Evolutionary conservation across 2,797 vertebrate genomes (phyloP).

Genomic region (Odontamblyopus rebecca): DNA sequence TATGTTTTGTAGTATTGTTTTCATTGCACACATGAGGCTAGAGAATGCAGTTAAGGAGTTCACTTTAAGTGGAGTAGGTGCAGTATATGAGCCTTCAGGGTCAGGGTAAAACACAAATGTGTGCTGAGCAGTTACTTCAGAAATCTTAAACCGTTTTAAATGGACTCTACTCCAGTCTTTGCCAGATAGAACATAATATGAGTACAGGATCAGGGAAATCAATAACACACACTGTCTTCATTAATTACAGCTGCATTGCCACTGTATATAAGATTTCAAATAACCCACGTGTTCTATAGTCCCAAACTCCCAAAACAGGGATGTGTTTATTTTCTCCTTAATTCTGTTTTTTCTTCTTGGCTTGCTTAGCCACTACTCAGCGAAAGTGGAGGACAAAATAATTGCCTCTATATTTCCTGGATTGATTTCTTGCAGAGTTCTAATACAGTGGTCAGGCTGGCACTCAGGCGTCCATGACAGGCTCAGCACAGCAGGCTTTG

Average conservation of each 20-base stretch:
- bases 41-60: neutral
- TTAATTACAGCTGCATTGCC: conserved; percentile 61
- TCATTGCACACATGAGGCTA: conserved; percentile 3
- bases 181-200: conserved; percentile 22
- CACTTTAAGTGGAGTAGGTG: neutral
- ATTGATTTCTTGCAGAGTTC: conserved; percentile 77
- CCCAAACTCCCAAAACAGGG: conserved; percentile 36
- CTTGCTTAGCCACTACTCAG: conserved; percentile 73
- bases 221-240: conserved; percentile 50
- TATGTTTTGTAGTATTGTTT: neutral
- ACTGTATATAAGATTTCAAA: conserved; percentile 43
- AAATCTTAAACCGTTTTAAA: conserved; percentile 18
- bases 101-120: conserved; percentile 9
- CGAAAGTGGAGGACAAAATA: conserved; percentile 79
- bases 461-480: conserved; percentile 64
- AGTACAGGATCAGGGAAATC: conserved; percentile 38
- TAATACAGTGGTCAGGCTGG: conserved; percentile 75
- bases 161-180: conserved; percentile 8
- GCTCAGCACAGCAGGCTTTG: conserved; percentile 48
- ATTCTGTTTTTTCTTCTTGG: conserved; percentile 67
- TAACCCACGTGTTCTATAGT: conserved; percentile 51
- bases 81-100: neutral
- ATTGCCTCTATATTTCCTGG: conserved; percentile 83
- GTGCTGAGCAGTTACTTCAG: conserved; percentile 7
- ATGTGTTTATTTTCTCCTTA: conserved; percentile 63